Conservation (phyloP, 2,797 vertebrate species). For the Eospalax fontanierii region DNA sequence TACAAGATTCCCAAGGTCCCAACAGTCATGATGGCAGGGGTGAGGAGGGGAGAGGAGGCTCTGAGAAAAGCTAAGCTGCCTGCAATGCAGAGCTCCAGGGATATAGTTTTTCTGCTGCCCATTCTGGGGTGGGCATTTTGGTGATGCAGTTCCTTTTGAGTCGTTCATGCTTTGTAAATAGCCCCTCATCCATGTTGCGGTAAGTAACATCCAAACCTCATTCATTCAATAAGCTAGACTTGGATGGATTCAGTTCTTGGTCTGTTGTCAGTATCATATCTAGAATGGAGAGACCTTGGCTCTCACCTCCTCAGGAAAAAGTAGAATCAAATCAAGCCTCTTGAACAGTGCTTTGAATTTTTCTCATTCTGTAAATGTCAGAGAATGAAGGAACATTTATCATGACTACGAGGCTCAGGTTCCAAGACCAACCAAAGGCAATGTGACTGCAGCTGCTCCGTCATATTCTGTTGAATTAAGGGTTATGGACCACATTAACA, state of each 20-base stretch:
- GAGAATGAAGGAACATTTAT: too few relatives aligned
- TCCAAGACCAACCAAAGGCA: too few relatives aligned
- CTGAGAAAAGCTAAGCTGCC: neutral
- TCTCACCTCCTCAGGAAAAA: neutral
- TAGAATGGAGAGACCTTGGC: neutral
- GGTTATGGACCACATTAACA: neutral
- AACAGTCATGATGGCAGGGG: too few relatives aligned
- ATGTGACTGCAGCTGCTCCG: too few relatives aligned
- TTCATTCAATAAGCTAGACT: neutral
- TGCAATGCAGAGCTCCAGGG: neutral
- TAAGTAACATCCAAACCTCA: too few relatives aligned
- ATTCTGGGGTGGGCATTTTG: neutral
- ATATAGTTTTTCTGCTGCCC: neutral
- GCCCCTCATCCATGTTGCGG: too few relatives aligned
- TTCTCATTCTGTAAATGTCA: too few relatives aligned
- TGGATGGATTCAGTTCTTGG: neutral
- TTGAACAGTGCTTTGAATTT: too few relatives aligned
- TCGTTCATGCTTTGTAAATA: neutral
- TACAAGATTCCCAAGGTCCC: neutral
- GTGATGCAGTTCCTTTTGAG: neutral
- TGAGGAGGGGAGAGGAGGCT: neutral
- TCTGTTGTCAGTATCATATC: neutral
- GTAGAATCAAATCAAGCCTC: too few relatives aligned
- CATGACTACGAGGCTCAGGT: too few relatives aligned
- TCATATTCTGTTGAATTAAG: too few relatives aligned